Conservation (phyloP, 1,140 invertebrate species). For the Diachasmimorpha longicaudata region DNA sequence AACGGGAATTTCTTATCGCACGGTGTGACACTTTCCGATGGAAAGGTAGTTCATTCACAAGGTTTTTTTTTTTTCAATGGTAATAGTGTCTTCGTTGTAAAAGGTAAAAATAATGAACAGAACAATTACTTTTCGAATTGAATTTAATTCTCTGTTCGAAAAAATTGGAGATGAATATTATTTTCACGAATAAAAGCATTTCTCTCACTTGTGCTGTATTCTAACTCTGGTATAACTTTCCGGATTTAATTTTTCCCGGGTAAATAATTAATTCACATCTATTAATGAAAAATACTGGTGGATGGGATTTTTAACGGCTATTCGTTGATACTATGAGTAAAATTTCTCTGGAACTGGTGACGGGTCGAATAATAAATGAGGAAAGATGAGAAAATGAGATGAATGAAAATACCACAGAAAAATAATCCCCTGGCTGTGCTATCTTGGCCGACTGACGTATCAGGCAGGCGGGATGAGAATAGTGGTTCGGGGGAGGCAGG, state of each 20-base stretch:
- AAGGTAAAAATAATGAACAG: no score
- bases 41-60: no score
- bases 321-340: background rate
- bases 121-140: no score
- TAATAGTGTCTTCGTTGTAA: no score
- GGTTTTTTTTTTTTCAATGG: no score
- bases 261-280: background rate
- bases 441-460: slow-evolving; percentile 75
- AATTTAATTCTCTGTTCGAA: no score
- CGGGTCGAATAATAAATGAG: background rate
- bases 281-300: slow-evolving; percentile 20
- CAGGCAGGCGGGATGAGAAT: slow-evolving; percentile 81
- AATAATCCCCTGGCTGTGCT: slow-evolving; percentile 70
- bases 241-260: background rate
- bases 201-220: background rate
- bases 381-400: background rate
- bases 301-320: slow-evolving; percentile 25
- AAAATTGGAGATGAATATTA: no score
- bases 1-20: no score
- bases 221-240: background rate
- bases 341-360: background rate
- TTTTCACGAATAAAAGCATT: no score
- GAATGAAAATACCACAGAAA: slow-evolving; percentile 50
- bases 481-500: slow-evolving; percentile 76
- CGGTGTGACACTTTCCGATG: no score